A percentile compares a stretch with the other conserved stretches of the same genome.
Evolutionary conservation across 2,113 vertebrate species (phyloP).

Genomic region (Campylomormyrus numenius): DNA sequence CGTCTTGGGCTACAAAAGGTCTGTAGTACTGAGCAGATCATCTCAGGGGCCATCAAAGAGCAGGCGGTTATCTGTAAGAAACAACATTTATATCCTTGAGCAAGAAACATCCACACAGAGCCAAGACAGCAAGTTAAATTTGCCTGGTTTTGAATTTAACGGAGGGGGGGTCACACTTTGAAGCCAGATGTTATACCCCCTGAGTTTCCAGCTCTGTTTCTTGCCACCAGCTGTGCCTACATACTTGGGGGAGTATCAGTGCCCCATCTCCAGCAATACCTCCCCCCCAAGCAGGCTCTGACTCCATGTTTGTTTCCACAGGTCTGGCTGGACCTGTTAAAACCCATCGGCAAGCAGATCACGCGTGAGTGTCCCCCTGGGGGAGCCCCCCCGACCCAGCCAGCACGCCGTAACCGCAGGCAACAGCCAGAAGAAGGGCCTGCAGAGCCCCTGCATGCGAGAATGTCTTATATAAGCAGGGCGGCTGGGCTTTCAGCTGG

Average conservation of each 20-base stretch:
- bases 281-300: not conserved
- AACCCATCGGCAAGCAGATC: slow-evolving; percentile 84
- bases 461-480: not conserved
- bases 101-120: not conserved
- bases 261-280: not conserved
- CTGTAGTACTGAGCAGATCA: not conserved
- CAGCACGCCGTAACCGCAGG: not conserved
- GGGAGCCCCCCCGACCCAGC: not conserved
- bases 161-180: not conserved
- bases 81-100: not conserved
- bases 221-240: not conserved
- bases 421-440: not conserved
- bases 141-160: not conserved
- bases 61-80: not conserved
- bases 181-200: not conserved
- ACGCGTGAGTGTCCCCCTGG: slow-evolving; percentile 66
- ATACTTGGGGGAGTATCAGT: not conserved
- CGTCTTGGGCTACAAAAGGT: not conserved
- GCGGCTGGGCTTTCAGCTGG: not conserved
- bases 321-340: slow-evolving; percentile 91
- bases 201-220: not conserved
- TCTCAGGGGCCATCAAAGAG: not conserved
- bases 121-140: not conserved
- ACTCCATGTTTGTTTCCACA: slow-evolving; percentile 37
- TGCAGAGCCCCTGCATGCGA: not conserved